A percentile compares a stretch with the other conserved stretches of the same genome.
Conservation (phyloP, 2,888 invertebrate genomes). For the Diaperis boleti region DNA sequence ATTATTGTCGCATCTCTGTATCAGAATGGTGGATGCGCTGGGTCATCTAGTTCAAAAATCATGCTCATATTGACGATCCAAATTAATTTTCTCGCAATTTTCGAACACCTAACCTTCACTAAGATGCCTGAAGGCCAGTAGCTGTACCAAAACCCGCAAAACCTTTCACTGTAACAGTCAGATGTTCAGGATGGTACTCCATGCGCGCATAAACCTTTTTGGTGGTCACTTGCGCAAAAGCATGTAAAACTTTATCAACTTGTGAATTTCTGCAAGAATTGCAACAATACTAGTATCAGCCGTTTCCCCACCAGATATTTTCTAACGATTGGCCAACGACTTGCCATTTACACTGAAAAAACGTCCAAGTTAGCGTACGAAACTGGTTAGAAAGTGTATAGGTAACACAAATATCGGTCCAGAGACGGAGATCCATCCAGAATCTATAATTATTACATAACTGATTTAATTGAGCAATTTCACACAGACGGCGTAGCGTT, state of each 20-base stretch:
- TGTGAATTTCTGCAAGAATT: slow-evolving; percentile 40
- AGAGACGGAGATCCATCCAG: slow-evolving; percentile 18
- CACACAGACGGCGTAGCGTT: slow-evolving; percentile 28
- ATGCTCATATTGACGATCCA: neutral
- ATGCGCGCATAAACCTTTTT: slow-evolving; percentile 20
- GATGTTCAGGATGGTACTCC: slow-evolving; percentile 18
- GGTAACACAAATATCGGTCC: slow-evolving; percentile 27
- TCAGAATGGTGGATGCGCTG: slow-evolving; percentile 22
- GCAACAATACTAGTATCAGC: slow-evolving; percentile 39
- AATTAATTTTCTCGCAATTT: neutral
- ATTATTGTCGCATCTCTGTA: no score
- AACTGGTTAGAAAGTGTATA: slow-evolving; percentile 54
- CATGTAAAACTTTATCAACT: slow-evolving; percentile 28
- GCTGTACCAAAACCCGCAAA: neutral
- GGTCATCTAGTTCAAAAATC: no score
- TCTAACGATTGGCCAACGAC: slow-evolving; percentile 44
- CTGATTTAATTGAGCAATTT: slow-evolving; percentile 22
- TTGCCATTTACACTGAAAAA: slow-evolving; percentile 48
- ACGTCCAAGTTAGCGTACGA: slow-evolving; percentile 34
- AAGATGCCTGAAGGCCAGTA: neutral
- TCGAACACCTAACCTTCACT: neutral
- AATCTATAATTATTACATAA: slow-evolving; percentile 24
- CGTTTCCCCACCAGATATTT: slow-evolving; percentile 42
- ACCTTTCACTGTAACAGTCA: slow-evolving; percentile 19
- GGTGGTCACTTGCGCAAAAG: slow-evolving; percentile 28